A percentile compares a stretch with the other conserved stretches of the same genome.
Evolutionary conservation across 2,113 vertebrate genomes (phyloP).

Genomic region (Nicator chloris): DNA sequence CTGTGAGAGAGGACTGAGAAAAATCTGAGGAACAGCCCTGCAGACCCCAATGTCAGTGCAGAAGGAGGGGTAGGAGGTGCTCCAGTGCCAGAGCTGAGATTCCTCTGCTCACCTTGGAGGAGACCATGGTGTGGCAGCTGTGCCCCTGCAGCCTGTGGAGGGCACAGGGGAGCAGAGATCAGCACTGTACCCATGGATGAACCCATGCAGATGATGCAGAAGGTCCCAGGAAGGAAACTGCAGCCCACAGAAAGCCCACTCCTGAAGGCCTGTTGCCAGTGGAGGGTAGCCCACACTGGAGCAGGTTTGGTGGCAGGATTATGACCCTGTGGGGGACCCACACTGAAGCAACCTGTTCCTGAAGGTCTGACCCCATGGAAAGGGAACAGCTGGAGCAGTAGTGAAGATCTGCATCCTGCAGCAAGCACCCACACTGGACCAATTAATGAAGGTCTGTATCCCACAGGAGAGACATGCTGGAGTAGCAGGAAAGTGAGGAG

Average conservation of each 20-base stretch:
- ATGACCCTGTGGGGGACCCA: no score
- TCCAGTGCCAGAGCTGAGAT: neutral
- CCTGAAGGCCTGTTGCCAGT: neutral
- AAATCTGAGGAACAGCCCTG: neutral
- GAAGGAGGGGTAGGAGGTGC: neutral
- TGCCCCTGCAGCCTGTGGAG: neutral
- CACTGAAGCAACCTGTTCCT: neutral
- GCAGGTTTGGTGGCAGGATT: neutral
- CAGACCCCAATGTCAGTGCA: neutral
- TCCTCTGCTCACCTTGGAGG: neutral
- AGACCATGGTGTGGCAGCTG: neutral
- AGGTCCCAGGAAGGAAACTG: neutral
- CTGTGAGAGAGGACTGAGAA: neutral
- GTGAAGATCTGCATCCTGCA: neutral
- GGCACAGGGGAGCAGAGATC: neutral
- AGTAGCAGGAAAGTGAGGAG: neutral
- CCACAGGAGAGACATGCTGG: fast-evolving
- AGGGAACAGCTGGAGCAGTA: neutral
- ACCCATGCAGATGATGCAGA: fast-evolving
- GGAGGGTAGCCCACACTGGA: neutral
- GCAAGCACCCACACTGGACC: neutral
- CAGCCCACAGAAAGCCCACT: neutral
- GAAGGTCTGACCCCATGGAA: neutral
- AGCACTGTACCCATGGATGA: neutral
- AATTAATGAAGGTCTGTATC: neutral